These are phyloP conservation scores for Nylanderia fulva DNA, from an alignment of 1,140 invertebrate genomes.

Conservation along the genomic window DNA sequence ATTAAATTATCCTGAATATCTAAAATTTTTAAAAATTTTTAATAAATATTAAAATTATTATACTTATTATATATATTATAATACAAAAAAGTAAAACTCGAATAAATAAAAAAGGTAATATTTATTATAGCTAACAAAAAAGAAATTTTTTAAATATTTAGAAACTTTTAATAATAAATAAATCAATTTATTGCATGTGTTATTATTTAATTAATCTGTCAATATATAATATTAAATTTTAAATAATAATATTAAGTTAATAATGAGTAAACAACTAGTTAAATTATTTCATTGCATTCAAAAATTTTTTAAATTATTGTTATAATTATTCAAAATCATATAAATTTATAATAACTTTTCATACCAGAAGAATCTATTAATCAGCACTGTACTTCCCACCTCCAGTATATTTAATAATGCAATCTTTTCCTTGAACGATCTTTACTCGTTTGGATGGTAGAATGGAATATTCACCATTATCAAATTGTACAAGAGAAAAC, in stretches of 20 bases:
- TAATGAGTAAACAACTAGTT: neutral
- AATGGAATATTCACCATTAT: neutral
- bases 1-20: too few relatives aligned
- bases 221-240: neutral
- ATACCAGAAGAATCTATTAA: neutral
- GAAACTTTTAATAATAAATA: neutral
- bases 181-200: neutral
- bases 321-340: neutral
- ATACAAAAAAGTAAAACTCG: too few relatives aligned
- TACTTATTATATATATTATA: too few relatives aligned
- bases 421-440: neutral
- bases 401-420: neutral
- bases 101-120: too few relatives aligned
- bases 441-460: neutral
- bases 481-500: conserved; percentile 6
- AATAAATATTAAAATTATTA: too few relatives aligned
- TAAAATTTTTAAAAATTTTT: too few relatives aligned
- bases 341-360: conserved; percentile 3
- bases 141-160: neutral
- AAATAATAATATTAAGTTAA: neutral
- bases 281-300: neutral
- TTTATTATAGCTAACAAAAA: too few relatives aligned
- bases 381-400: neutral
- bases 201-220: neutral
- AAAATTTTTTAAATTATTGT: conserved; percentile 1